Evolutionary conservation across 2,888 invertebrate species (phyloP), one percentile per base, ranked within the genome.

Genomic region (Campoletis raptor): DNA sequence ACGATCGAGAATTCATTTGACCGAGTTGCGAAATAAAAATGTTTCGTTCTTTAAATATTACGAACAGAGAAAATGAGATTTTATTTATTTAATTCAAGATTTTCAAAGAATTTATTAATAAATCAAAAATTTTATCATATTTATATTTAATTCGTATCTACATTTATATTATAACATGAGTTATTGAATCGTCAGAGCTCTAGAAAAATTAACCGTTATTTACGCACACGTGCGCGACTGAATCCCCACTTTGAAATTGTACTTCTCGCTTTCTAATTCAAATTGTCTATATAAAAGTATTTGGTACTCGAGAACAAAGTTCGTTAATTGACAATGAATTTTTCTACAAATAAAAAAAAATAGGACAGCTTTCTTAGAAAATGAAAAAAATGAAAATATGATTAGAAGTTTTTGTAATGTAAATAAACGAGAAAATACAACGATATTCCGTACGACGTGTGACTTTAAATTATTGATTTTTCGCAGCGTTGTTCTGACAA

Each of bases 381-480:
- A 8, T 40, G 8, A 48, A 48, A 6, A 18, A 18, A 10, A 21
- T 0, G 3, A 12, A 4, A 48, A 12, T 8, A 48, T 48, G 18
- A 48, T 18, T 8, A 40, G 8, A 7, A 40, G 4, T 40, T 10
- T 0, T 15, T 1, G 15, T 15, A 48, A 48, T 48, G n/a, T 52
- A 21, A 21, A 54, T 21, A 21, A 54, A 54, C 2, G 36, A 64
- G n/a, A n/a, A n/a, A 67, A n/a, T n/a, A n/a, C 8, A 1, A 21
- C 0, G 5, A n/a, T n/a, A 21, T 67, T 67, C 40, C 10, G 21
- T 18, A n/a, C n/a, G 40, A 30, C 9, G 48, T 48, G 30, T 15
- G 69, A 69, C 40, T 21, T 52, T 5, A 30, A 70, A 70, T 48
- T 64, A 77, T 66, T 66, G 77, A 77, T 77, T 77, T 66, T 37